Evolutionary conservation across 2,797 vertebrate genomes (phyloP), one percentile per base, ranked within the genome.

Genomic region (Neostethus bicornis): DNA sequence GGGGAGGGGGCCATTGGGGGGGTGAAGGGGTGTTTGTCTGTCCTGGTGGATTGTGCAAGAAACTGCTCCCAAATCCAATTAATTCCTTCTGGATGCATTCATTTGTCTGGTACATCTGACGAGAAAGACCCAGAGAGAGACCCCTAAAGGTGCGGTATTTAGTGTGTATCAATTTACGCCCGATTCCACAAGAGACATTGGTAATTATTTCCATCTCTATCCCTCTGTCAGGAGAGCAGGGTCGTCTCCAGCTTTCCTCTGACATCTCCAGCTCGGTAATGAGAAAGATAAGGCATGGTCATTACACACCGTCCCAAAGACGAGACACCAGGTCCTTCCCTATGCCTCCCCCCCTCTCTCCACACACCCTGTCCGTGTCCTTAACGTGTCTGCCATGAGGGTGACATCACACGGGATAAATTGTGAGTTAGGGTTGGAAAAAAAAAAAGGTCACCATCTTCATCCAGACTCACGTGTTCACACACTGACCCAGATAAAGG

Each of bases 51-150:
- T 75, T 47, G 63, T 85, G 83, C 87, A 80, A 78, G 83, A 86
- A 87, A 75, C 85, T 81, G 84, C 86, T 88, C 77, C 83, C 81
- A 89, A 90, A 90, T 89, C 86, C 89, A 92, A 90, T 90, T 91
- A 88, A 91, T 90, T 92, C 84, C 80, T 87, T 81, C 85, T 91
- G 87, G 87, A 87, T 89, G 87, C 87, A 67, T 89, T 90, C 84
- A 86, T 90, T 88, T 86, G 83, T 90, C 77, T 85, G 13, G 48
- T 77, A 79, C 81, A 80, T 77, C 75, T 84, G 84, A 86, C 21
- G 55, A 85, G 77, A 59, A 54, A 29, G 45, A 70, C 49, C 31
- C 35, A 53, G 54, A 50, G 48, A 66, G 69, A 68, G 80, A 79
- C 70, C 86, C 80, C 81, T 65, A 46, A n/a, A 80, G 86, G 80